These are phyloP conservation scores for Pygocentrus nattereri DNA, from an alignment of 2,797 vertebrate genomes.

Conservation along the genomic window DNA sequence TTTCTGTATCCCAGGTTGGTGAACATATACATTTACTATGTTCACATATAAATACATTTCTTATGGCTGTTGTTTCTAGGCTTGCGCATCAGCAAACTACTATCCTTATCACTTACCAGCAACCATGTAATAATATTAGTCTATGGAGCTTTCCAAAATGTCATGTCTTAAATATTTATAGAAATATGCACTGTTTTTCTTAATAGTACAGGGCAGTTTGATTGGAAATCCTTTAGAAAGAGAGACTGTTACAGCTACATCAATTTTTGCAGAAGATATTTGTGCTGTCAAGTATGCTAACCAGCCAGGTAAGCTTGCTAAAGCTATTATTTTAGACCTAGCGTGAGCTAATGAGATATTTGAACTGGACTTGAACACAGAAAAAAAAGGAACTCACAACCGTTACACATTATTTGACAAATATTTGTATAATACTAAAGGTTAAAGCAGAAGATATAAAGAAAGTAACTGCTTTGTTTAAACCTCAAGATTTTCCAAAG, in stretches of 20 bases:
- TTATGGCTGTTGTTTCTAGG: background rate
- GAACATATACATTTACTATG: background rate
- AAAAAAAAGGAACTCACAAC: too few relatives aligned
- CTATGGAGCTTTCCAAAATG: slow-evolving; percentile 1
- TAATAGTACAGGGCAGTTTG: background rate
- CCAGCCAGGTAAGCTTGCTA: background rate
- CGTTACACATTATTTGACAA: too few relatives aligned
- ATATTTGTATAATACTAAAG: too few relatives aligned
- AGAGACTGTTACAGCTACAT: too few relatives aligned
- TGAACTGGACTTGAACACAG: background rate
- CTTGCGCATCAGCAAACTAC: background rate
- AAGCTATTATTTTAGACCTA: too few relatives aligned
- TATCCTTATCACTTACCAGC: slow-evolving; percentile 12
- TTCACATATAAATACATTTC: background rate
- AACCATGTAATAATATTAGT: slow-evolving; percentile 12
- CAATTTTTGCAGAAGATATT: background rate
- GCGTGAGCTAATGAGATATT: background rate
- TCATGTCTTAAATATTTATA: slow-evolving; percentile 19
- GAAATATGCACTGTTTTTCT: slow-evolving; percentile 4
- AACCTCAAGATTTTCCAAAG: too few relatives aligned
- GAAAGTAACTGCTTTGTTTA: too few relatives aligned
- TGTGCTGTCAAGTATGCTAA: too few relatives aligned
- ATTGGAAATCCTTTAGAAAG: too few relatives aligned
- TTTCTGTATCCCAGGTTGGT: background rate
- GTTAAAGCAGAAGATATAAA: too few relatives aligned